These are phyloP conservation scores for Drosophila dives DNA, from an alignment of 2,888 invertebrate species.

Conservation along the genomic window DNA sequence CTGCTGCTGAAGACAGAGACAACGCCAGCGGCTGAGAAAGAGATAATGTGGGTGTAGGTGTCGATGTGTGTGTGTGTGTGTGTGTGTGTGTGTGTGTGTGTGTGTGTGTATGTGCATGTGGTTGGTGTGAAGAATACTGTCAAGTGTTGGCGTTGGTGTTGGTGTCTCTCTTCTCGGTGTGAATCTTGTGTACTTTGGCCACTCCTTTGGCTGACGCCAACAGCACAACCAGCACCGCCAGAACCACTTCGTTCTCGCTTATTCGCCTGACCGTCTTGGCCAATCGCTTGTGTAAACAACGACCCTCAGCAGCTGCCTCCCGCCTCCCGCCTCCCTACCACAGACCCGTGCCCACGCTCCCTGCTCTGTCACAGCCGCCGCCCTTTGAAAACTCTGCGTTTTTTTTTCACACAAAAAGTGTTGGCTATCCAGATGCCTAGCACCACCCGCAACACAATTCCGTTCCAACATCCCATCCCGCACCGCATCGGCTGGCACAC, in stretches of 20 bases:
- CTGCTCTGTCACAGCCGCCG: conserved; percentile 14
- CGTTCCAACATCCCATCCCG: not conserved
- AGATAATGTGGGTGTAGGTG: not conserved
- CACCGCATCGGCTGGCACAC: not conserved
- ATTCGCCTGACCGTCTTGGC: conserved; percentile 74
- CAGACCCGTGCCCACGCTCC: not conserved
- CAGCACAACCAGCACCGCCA: conserved; percentile 8
- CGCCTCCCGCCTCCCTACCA: not conserved
- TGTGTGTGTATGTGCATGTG: not conserved
- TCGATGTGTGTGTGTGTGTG: not conserved
- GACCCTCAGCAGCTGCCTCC: not conserved
- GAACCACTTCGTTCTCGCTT: conserved; percentile 10
- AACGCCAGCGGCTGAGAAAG: conserved; percentile 26
- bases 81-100: conserved; percentile 14
- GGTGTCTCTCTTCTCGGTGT: conserved; percentile 71
- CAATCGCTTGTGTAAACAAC: conserved; percentile 85
- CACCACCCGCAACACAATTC: not conserved
- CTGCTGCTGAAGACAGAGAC: conserved; percentile 45
- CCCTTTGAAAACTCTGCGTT: conserved; percentile 36
- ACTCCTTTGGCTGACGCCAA: conserved; percentile 79
- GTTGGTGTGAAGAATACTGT: conserved; percentile 56
- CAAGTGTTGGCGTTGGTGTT: conserved; percentile 69
- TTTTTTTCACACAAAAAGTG: conserved; percentile 77
- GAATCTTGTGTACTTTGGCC: conserved; percentile 85
- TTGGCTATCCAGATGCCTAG: conserved; percentile 60